Evolutionary conservation across 2,797 vertebrate species (phyloP).

Genomic region (Malacoraja senta): DNA sequence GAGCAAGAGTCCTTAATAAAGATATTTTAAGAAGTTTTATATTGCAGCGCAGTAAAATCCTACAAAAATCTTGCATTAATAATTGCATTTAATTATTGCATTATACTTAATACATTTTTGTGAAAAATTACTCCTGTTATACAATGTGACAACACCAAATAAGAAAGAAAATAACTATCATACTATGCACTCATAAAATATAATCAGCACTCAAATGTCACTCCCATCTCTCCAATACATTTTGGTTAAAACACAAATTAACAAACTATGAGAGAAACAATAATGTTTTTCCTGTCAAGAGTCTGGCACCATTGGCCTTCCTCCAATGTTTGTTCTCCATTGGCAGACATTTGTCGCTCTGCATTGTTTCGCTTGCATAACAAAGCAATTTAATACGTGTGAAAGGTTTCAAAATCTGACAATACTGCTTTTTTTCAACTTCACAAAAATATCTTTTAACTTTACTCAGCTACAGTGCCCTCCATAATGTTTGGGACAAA

Average conservation of each 20-base stretch:
- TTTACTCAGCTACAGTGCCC: neutral
- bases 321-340: neutral
- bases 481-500: too few species aligned
- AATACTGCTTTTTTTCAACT: neutral
- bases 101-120: neutral
- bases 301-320: neutral
- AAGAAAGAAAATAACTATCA: neutral
- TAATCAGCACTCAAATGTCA: neutral
- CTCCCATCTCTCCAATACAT: neutral
- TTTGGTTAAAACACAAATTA: neutral
- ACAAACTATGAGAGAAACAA: neutral
- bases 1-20: neutral
- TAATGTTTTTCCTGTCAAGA: neutral
- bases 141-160: neutral
- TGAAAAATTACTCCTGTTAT: neutral
- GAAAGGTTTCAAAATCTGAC: neutral
- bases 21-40: neutral
- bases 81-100: too few species aligned
- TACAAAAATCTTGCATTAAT: neutral
- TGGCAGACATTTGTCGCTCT: neutral
- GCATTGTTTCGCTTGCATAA: neutral
- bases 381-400: neutral
- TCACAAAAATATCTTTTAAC: neutral
- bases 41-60: neutral
- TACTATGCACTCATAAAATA: neutral